A percentile compares a stretch with the other conserved stretches of the same genome.
Evolutionary conservation across 2,797 vertebrate genomes (phyloP).

Genomic region (Hippoglossus hippoglossus): DNA sequence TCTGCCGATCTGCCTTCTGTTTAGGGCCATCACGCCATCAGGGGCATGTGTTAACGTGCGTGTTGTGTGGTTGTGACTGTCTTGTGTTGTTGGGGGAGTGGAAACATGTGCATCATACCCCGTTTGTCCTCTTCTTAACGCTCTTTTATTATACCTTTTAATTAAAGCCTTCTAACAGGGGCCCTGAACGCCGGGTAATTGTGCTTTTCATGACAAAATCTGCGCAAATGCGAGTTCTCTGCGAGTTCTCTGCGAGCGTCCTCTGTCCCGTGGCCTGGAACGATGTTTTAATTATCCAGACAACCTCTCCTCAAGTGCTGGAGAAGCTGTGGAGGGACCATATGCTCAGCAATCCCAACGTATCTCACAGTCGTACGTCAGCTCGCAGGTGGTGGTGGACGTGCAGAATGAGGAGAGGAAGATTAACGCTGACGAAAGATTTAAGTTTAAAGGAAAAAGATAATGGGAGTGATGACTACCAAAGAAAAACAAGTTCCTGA

Average conservation of each 20-base stretch:
- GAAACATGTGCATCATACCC: not conserved
- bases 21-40: slow-evolving; percentile 32
- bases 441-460: not conserved
- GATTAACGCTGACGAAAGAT: not conserved
- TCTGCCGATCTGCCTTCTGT: slow-evolving; percentile 36
- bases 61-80: slow-evolving; percentile 30
- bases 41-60: slow-evolving; percentile 12
- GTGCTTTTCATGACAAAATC: slow-evolving; percentile 56
- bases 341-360: slow-evolving; percentile 43
- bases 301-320: slow-evolving; percentile 46
- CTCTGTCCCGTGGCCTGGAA: slow-evolving; percentile 36
- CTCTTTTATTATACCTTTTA: slow-evolving; percentile 34
- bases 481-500: not conserved
- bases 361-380: slow-evolving; percentile 14
- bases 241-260: slow-evolving; percentile 40
- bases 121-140: slow-evolving; percentile 13
- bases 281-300: slow-evolving; percentile 64
- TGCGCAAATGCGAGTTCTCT: slow-evolving; percentile 49
- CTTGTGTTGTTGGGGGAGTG: not conserved
- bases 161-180: slow-evolving; percentile 58
- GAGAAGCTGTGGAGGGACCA: slow-evolving; percentile 7
- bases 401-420: not conserved
- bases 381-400: slow-evolving; percentile 24
- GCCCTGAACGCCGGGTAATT: slow-evolving; percentile 54
- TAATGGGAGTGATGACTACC: not conserved